Evolutionary conservation across 1,140 invertebrate genomes (phyloP).

Genomic region (Physella acuta): DNA sequence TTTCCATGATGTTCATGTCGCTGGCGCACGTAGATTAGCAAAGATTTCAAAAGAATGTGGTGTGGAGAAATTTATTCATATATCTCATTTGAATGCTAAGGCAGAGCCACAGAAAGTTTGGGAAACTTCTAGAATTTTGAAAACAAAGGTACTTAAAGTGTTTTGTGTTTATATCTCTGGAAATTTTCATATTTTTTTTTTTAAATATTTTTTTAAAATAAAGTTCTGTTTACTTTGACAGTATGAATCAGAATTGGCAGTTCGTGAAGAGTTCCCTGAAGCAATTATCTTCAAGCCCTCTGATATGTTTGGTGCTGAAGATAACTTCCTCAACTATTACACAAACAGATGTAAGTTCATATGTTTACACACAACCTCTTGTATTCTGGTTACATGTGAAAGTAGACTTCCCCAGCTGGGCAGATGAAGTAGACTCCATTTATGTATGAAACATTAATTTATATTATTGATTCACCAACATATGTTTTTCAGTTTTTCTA

Average conservation of each 20-base stretch:
- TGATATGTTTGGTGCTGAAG: slow-evolving; percentile 85
- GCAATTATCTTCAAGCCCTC: slow-evolving; percentile 91
- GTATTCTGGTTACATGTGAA: no score
- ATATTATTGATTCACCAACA: no score
- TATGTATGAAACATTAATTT: no score
- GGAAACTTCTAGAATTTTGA: slow-evolving; percentile 52
- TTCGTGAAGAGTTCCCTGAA: slow-evolving; percentile 90
- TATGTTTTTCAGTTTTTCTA: no score
- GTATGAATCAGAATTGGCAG: slow-evolving; percentile 82
- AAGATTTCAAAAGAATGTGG: slow-evolving; percentile 59
- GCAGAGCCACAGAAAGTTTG: slow-evolving; percentile 47
- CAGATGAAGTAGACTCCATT: no score
- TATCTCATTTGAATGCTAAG: slow-evolving; percentile 62
- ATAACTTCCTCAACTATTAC: slow-evolving; percentile 78
- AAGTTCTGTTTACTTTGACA: slow-evolving; percentile 37
- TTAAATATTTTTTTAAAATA: neutral
- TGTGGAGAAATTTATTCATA: slow-evolving; percentile 62
- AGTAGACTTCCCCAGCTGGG: no score
- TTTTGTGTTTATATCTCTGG: neutral
- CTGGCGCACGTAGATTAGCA: slow-evolving; percentile 59
- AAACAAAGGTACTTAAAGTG: slow-evolving; percentile 50
- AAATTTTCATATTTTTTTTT: neutral
- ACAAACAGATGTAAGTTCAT: no score
- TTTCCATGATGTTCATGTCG: slow-evolving; percentile 54
- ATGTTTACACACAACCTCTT: no score